phyloP scores from a whole-genome alignment of 2,888 invertebrate species.

The Dasysyrphus albostriatus region DNA sequence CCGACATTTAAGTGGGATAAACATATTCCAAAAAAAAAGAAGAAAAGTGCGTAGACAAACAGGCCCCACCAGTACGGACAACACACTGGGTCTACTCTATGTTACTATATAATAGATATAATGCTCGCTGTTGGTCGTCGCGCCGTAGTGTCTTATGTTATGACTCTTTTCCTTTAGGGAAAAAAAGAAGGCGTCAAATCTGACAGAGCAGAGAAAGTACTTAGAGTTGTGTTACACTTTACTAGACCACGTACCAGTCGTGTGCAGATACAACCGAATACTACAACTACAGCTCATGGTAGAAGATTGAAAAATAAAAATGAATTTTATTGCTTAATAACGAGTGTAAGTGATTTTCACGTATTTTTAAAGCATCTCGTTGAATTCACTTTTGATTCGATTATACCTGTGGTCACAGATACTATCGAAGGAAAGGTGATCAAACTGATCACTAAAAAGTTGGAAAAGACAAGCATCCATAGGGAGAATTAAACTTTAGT shows the following conservation, averaged over 20 bases:
- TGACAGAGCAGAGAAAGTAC: constrained; percentile 9
- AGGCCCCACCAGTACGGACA: not conserved
- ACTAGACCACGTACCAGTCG: constrained; percentile 8
- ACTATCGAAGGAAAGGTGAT: not conserved
- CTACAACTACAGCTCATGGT: not conserved
- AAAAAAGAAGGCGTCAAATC: constrained; percentile 18
- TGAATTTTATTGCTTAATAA: constrained; percentile 9
- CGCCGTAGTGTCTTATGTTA: not conserved
- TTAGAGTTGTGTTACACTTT: not conserved
- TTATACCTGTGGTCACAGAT: constrained; percentile 8
- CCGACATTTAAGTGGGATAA: not conserved
- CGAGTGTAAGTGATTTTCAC: not conserved
- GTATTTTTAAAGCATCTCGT: not conserved
- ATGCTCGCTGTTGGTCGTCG: not conserved
- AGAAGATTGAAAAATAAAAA: constrained; percentile 8
- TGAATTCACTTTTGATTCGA: not conserved
- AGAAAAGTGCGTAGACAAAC: constrained; percentile 13
- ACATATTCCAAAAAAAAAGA: not conserved
- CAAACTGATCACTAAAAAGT: not conserved
- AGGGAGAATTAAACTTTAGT: not conserved
- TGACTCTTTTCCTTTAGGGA: constrained; percentile 3
- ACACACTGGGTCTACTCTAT: not conserved
- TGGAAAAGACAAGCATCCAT: not conserved
- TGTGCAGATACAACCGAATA: constrained; percentile 6
- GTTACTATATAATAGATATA: not conserved